Base-by-base conservation (phyloP, 2,888 invertebrate species). In the Seira sanloemensis region DNA sequence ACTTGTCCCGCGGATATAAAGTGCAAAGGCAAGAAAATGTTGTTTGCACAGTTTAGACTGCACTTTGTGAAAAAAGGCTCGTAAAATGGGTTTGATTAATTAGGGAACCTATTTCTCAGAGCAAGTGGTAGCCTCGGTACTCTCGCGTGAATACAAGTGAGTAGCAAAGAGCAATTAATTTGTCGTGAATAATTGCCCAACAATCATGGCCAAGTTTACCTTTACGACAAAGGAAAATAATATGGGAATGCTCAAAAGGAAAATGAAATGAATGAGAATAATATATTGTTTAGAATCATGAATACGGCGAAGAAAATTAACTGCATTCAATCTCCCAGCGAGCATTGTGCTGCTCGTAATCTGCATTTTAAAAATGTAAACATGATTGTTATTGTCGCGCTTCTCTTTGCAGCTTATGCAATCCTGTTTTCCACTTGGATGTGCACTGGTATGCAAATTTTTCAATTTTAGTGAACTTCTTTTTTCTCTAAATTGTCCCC, bases 191-290 rank as follows among this genome's bases (percentile, higher is more conserved):
- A 74, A 80, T 74, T 80, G 73, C 67, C 16, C 58, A 80, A 80
- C 67, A 23, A 73, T 68, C 80, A 80, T 62, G 80, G 80, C 74
- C 80, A 79, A 73, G 79, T 73, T 79, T 72, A 58, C 80, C 74
- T 80, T 37, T 37, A 37, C 12, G 37, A 50, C 12, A 7, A 18
- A 50, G n/a, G 50, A 50, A 50, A 50, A 50, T 12, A 37, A 37
- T 4, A 37, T 37, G 5, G 12, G 37, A 7, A 37, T n/a, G 12
- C 12, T 37, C 37, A 37, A 37, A 37, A 7, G 37, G 4, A 12
- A 37, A 37, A 37, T n/a, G n/a, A 37, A 37, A 37, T 37, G 12
- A 37, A 37, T 37, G 4, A 4, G 5, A 7, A 37, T 7, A 37
- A 37, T 24, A 12, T 23, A 50, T 50, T 50, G 50, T n/a, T n/a